Evolutionary conservation across 1,140 invertebrate species (phyloP), one percentile per base, ranked within the genome.

Genomic region (Drosophila burlai): DNA sequence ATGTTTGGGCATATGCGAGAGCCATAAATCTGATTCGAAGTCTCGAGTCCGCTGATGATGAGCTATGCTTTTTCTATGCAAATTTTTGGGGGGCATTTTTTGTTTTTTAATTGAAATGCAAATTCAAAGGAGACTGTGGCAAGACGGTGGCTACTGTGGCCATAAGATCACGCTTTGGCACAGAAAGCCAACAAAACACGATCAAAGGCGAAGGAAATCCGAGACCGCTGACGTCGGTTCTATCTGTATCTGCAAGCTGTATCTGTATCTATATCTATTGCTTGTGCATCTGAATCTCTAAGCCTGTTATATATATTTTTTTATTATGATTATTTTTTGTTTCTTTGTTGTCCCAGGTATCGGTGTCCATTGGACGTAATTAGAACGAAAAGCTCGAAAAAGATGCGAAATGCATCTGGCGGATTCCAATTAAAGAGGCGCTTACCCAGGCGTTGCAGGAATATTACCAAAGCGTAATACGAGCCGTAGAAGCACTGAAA

Each of bases 21-120:
- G 55, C 59, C 85, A 89, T 89, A 89, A 89, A 89, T 89, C 81
- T 64, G 66, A 63, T 80, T 85, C 82, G 82, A 85, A 79, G 84
- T 45, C 62, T 50, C 38, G 40, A 36, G 21, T 46, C 10, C 34
- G 57, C 68, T 83, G 87, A 91, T 91, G 89, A 91, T 91, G 87
- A 91, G 83, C 87, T 91, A 91, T 81, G 83, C 81, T 75, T 66
- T 91, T 91, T 91, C 72, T 87, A 91, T 91, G 86, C 87, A 91
- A 91, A 91, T 87, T 49, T 49, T 46, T 21, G 57, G 13, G 24
- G 21, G 40, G 6, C 3, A 21, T 31, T 42, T 38, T 45, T 66
- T 16, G 21, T 43, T 4, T 11, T 21, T 73, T 80, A 89, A 87
- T 87, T 87, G 77, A 89, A 89, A 89, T 87, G 76, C 79, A 38